phyloP scores from a whole-genome alignment of 2,888 invertebrate species.

The Nematopogon swammerdamellus region DNA sequence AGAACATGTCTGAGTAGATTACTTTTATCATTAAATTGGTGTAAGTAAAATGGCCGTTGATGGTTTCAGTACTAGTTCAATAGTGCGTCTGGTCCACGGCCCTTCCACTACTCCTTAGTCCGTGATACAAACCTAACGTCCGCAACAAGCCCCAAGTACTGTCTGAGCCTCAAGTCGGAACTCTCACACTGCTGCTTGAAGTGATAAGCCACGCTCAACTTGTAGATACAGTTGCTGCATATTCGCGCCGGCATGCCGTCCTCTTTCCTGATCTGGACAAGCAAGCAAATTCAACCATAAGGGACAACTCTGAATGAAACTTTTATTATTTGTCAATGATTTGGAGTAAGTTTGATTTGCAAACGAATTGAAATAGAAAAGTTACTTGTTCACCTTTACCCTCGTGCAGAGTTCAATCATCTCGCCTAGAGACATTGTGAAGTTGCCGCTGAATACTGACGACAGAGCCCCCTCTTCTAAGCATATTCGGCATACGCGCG shows the following conservation, averaged over 20 bases:
- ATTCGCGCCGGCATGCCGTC: conserved; percentile 60
- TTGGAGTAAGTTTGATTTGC: background rate
- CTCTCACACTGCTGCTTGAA: conserved; percentile 62
- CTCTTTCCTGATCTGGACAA: conserved; percentile 39
- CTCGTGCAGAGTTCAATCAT: conserved; percentile 61
- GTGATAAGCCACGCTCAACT: conserved; percentile 59
- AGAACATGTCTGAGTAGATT: too few species aligned
- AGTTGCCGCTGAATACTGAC: conserved; percentile 59
- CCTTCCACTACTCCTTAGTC: too few species aligned
- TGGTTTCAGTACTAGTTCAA: too few species aligned
- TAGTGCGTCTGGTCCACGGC: too few species aligned
- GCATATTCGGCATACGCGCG: conserved; percentile 30
- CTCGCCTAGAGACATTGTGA: conserved; percentile 54
- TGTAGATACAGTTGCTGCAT: conserved; percentile 61
- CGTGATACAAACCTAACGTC: too few species aligned
- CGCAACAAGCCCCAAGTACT: conserved; percentile 59
- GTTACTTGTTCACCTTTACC: conserved; percentile 36
- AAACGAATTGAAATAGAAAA: background rate
- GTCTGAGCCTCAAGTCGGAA: conserved; percentile 54
- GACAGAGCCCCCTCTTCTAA: conserved; percentile 59
- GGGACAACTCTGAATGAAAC: too few species aligned
- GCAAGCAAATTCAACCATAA: too few species aligned
- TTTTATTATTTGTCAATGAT: background rate
- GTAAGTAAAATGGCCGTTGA: too few species aligned
- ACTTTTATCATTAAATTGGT: too few species aligned